Evolutionary conservation across 1,140 invertebrate species (phyloP), one percentile per base, ranked within the genome.

Genomic region (Drosophila bifasciata): DNA sequence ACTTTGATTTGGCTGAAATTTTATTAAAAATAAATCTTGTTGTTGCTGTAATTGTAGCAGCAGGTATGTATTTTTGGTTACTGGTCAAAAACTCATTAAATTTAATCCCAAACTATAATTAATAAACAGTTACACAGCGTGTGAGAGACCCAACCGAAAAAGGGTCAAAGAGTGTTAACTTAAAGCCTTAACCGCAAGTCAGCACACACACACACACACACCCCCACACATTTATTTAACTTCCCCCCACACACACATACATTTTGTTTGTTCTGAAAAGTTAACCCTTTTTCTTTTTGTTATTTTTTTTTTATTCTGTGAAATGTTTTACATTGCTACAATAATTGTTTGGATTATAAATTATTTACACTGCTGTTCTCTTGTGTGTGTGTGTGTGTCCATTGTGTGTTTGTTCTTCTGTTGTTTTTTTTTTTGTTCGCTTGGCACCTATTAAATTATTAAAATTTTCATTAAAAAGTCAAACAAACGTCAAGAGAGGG

Each of bases 401-500:
- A 49, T 50, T 49, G 36, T 32, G 46, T 56, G 19, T 19, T 1
- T 73, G 61, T 69, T n/a, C n/a, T n/a, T n/a, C n/a, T n/a, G n/a
- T n/a, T n/a, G n/a, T n/a, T n/a, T n/a, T n/a, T n/a, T n/a, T n/a
- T 60, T 64, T 69, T 50, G 66, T 11, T 4, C 32, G 1, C 13
- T 19, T 55, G 53, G 49, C 19, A 39, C 43, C 55, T 56, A 45
- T 66, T 80, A 59, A 80, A 86, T 77, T 79, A 85, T 86, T 76
- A 74, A 86, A 74, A 86, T 77, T 76, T 80, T 80, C 81, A 85
- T 85, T 85, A 86, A 69, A 85, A 80, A 73, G 67, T 86, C 81
- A 77, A 85, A 86, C 81, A 84, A 73, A 36, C 52, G 63, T 55
- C 15, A 43, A 36, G n/a, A n/a, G n/a, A 25, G 40, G 46, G 36